A percentile compares a stretch with the other conserved stretches of the same genome.
phyloP scores from a whole-genome alignment of 2,113 vertebrate genomes.

The Hucho hucho region DNA sequence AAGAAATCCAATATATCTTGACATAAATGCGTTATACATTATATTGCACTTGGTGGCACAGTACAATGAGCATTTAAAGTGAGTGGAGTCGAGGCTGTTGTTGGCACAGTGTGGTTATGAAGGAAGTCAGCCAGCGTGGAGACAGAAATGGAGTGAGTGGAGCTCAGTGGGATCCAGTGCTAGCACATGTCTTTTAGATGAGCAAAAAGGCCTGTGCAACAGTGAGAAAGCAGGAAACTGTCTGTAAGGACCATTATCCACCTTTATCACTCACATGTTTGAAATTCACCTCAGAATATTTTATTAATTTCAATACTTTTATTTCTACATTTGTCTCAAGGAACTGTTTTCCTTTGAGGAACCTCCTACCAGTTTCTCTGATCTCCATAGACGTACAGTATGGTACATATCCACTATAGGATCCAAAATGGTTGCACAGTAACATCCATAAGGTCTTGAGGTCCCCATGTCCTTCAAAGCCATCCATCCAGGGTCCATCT shows the following conservation, averaged over 20 bases:
- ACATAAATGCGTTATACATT: neutral
- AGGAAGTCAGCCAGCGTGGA: slow-evolving; percentile 60
- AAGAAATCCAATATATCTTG: neutral
- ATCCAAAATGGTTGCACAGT: neutral
- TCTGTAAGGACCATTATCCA: slow-evolving; percentile 37
- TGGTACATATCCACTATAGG: neutral
- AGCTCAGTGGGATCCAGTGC: slow-evolving; percentile 68
- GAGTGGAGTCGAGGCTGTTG: slow-evolving; percentile 42
- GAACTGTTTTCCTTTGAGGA: neutral
- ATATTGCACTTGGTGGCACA: slow-evolving; percentile 3
- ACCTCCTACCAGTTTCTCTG: neutral
- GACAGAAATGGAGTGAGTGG: slow-evolving; percentile 70
- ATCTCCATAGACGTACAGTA: neutral
- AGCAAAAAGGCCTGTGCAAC: slow-evolving; percentile 66
- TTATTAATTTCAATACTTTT: neutral
- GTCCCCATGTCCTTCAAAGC: slow-evolving; percentile 73
- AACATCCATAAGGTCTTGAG: slow-evolving; percentile 45
- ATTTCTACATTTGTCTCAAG: neutral
- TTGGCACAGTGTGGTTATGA: slow-evolving; percentile 62
- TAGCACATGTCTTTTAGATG: slow-evolving; percentile 75
- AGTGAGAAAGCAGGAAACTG: slow-evolving; percentile 51
- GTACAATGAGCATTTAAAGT: slow-evolving; percentile 7
- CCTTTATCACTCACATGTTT: neutral
- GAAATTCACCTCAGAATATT: neutral
- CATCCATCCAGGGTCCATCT: slow-evolving; percentile 49